Base-by-base conservation (phyloP, 2,888 invertebrate species). In the Caradrina clavipalpis region DNA sequence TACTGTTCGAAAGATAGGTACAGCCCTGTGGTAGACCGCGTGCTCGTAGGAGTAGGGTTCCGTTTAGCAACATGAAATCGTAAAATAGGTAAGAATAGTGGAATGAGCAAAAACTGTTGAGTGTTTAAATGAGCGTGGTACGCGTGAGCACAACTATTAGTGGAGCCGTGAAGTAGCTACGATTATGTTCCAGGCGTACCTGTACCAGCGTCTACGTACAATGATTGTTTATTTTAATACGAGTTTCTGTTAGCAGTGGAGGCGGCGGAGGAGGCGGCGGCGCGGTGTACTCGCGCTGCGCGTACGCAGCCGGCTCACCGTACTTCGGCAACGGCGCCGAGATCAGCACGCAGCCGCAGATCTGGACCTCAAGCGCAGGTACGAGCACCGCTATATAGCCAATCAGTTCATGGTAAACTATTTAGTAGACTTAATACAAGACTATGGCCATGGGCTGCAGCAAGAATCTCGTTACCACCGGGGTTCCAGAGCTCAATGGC, bases 361-460 rank as follows among this genome's bases (percentile, higher is more conserved):
- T 94, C 62, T 95, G 95, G 95, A 87, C 88, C 69, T 82, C 93
- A 49, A 88, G 89, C 67, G 88, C 92, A 81, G 94, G 94, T 94
- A 78, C 39, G 47, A 2, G 1, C 39, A 11, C 11, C 7, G 13
- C 31, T 15, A 39, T 39, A 39, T 26, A 26, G 26, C 2, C 2
- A 26, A 26, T 26, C 26, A 26, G 26, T 26, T 26, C 4, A n/a
- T 26, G 26, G 4, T 2, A 26, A 26, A 26, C 4, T 3, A 26
- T 26, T 26, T 26, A 26, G 26, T 26, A 4, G 26, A 26, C 26
- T 26, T 2, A 26, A 26, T 26, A 26, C 26, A 26, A 26, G 26
- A 2, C 26, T 4, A 26, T 26, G 26, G 26, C 26, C 26, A 26
- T 26, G 26, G 26, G 2, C 26, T 26, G 26, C 26, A 26, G 26